Evolutionary conservation across 2,113 vertebrate genomes (phyloP).

Genomic region (Castor canadensis): DNA sequence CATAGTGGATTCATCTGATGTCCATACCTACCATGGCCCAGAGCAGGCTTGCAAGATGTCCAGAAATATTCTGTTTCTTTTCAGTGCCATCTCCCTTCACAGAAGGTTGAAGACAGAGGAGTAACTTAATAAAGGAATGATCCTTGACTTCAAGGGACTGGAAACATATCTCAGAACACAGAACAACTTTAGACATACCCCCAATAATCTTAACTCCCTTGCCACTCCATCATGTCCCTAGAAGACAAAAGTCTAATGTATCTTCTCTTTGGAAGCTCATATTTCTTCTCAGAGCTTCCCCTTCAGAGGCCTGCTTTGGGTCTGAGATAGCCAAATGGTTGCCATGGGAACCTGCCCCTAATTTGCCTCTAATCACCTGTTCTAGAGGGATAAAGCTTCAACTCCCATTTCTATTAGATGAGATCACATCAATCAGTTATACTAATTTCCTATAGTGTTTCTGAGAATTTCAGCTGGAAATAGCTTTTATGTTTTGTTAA

Average conservation of each 20-base stretch:
- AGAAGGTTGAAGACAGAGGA: not conserved
- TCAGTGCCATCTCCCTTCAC: not conserved
- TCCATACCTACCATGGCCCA: not conserved
- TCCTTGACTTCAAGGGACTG: not conserved
- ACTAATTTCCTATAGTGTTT: conserved; percentile 74
- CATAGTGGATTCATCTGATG: not conserved
- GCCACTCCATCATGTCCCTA: not conserved
- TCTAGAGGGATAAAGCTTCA: conserved; percentile 71
- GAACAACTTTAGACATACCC: not conserved
- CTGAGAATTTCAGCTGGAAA: conserved; percentile 68
- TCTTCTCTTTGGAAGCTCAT: conserved; percentile 20
- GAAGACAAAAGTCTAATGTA: conserved; percentile 24
- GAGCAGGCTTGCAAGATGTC: not conserved
- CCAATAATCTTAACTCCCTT: not conserved
- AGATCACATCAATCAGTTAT: conserved; percentile 71
- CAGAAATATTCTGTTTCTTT: not conserved
- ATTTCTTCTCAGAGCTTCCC: conserved; percentile 52
- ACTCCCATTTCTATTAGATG: conserved; percentile 63
- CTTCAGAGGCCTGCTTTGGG: conserved; percentile 46
- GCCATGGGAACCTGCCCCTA: conserved; percentile 66
- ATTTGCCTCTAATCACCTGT: conserved; percentile 74
- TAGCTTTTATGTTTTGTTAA: conserved; percentile 54
- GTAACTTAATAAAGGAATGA: not conserved
- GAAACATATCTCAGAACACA: not conserved
- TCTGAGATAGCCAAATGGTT: conserved; percentile 69